Evolutionary conservation across 2,113 vertebrate genomes (phyloP).

Genomic region (Recurvirostra avosetta): DNA sequence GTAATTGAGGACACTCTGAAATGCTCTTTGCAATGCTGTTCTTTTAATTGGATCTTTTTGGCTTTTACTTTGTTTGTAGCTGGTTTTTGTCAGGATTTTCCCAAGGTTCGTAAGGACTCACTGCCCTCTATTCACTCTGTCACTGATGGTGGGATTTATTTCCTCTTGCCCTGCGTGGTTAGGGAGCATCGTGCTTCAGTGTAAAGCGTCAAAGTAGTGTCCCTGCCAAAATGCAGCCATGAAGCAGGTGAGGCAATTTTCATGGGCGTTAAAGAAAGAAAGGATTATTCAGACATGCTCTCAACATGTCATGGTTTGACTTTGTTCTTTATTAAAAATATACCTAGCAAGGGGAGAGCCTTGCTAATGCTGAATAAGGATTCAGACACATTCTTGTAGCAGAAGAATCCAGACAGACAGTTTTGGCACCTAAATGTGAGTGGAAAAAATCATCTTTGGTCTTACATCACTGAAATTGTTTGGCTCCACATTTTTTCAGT

Average conservation of each 20-base stretch:
- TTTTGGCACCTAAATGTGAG: not conserved
- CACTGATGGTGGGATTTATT: too few relatives aligned
- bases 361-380: not conserved
- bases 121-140: too few relatives aligned
- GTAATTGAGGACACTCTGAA: not conserved
- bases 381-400: not conserved
- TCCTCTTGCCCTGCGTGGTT: not conserved
- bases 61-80: not conserved
- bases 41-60: not conserved
- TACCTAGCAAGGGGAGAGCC: not conserved
- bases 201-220: not conserved
- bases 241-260: not conserved
- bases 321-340: not conserved
- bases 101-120: not conserved
- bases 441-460: fast-evolving
- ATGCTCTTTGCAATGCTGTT: not conserved
- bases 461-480: not conserved
- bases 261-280: not conserved
- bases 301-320: not conserved
- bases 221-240: not conserved
- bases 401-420: not conserved
- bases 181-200: not conserved
- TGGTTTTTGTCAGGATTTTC: not conserved
- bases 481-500: not conserved
- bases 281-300: not conserved